phyloP scores from a whole-genome alignment of 2,797 vertebrate genomes.

The Emydoidea blandingii region DNA sequence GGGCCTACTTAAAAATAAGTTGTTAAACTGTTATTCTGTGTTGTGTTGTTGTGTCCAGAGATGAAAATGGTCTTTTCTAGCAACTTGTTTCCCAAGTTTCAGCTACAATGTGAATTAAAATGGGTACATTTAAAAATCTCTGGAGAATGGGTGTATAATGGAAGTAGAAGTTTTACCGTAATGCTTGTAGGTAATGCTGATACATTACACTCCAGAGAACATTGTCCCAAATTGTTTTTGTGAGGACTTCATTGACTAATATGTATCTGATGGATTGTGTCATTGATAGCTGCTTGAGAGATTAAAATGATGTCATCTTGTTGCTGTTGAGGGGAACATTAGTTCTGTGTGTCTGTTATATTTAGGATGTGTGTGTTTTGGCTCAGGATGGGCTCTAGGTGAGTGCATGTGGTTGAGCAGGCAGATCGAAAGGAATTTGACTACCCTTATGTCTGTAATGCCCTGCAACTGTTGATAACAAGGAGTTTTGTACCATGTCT shows the following conservation, averaged over 20 bases:
- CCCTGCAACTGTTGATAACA: fast-evolving
- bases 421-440: fast-evolving
- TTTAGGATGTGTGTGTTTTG: neutral
- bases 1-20: neutral
- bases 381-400: fast-evolving
- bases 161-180: neutral
- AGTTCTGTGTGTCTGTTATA: fast-evolving
- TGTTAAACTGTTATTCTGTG: neutral
- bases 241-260: fast-evolving
- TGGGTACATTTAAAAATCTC: fast-evolving
- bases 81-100: neutral
- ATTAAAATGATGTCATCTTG: fast-evolving
- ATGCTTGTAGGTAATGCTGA: fast-evolving
- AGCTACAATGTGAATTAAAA: neutral
- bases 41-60: neutral
- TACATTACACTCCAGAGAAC: neutral
- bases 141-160: neutral
- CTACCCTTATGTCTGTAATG: neutral
- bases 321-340: fast-evolving
- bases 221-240: fast-evolving
- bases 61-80: neutral
- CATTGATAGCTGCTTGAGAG: neutral
- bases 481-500: fast-evolving
- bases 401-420: fast-evolving
- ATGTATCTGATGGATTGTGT: neutral